Evolutionary conservation across 2,113 vertebrate species (phyloP).

Genomic region (human): DNA sequence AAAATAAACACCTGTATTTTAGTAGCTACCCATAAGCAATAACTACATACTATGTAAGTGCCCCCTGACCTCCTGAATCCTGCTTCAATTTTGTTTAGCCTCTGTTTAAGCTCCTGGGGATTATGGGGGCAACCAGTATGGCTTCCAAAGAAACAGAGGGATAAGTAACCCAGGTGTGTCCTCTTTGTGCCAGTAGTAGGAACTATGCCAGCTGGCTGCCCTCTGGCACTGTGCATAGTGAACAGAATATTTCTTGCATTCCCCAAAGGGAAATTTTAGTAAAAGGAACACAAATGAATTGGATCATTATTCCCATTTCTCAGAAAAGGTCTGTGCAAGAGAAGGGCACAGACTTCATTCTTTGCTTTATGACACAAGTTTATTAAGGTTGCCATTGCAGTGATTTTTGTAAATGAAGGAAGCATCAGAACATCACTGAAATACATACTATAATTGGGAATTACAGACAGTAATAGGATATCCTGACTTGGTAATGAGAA

Average conservation of each 20-base stretch:
- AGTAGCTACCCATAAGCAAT: neutral
- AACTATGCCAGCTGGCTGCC: neutral
- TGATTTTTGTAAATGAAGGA: neutral
- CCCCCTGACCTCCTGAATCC: neutral
- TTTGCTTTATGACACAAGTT: neutral
- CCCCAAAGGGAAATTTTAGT: neutral
- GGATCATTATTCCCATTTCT: conserved; percentile 1
- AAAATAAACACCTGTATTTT: conserved; percentile 34
- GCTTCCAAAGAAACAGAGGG: conserved; percentile 33
- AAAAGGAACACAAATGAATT: neutral
- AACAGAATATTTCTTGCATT: neutral
- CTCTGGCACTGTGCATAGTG: neutral
- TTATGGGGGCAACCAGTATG: neutral
- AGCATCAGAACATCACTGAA: neutral
- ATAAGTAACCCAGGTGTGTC: conserved; percentile 1
- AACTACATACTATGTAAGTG: neutral
- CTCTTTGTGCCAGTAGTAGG: neutral
- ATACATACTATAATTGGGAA: neutral
- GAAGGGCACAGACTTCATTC: neutral
- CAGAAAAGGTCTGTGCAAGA: neutral
- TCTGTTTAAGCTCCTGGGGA: conserved; percentile 30
- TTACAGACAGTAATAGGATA: neutral
- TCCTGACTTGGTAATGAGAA: neutral
- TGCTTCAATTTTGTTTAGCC: conserved; percentile 50
- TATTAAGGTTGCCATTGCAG: neutral